Evolutionary conservation across 2,113 vertebrate genomes (phyloP), one percentile per base, ranked within the genome.

Genomic region (Aviceda subcristata): DNA sequence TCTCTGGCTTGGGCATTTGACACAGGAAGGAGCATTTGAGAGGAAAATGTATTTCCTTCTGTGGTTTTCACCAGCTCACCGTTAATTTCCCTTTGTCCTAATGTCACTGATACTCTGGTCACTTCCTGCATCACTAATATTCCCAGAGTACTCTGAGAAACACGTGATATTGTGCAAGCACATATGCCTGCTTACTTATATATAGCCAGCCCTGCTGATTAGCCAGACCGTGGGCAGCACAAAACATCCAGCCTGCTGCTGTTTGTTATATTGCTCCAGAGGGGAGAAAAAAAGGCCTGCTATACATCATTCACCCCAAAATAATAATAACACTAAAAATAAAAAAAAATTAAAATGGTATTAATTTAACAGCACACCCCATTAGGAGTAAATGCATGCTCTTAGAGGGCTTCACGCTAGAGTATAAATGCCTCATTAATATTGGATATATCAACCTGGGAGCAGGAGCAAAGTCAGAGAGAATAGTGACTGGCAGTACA

Each of bases 361-460:
- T 88, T 95, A 88, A 88, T 94, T 96, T 87, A 96, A 91, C 48
- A 63, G 45, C 43, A 55, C 36, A 72, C 24, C 59, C 78, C 62
- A 82, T 96, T 95, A 96, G 69, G 76, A 97, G 51, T 88, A 86
- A 93, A 96, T 59, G 45, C 84, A 18, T 78, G 84, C 76, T 96
- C 86, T 93, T 90, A 90, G 39, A 88, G 60, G 53, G 51, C 38
- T 94, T 63, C 67, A 86, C 72, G 83, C 90, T 74, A 57, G 89
- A 94, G 79, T 90, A 81, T 60, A 94, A 94, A 96, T 82, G 67
- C 67, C 73, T 97, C 89, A 95, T 95, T 97, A 97, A 95, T 93
- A 94, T 86, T 95, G 76, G 86, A 90, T 87, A 63, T 68, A 84
- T 93, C 96, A 94, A 67, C 92, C 67, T 90, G 96, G 81, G 71